Conservation (phyloP, 2,113 vertebrate genomes). For the Saguinus imperator region DNA sequence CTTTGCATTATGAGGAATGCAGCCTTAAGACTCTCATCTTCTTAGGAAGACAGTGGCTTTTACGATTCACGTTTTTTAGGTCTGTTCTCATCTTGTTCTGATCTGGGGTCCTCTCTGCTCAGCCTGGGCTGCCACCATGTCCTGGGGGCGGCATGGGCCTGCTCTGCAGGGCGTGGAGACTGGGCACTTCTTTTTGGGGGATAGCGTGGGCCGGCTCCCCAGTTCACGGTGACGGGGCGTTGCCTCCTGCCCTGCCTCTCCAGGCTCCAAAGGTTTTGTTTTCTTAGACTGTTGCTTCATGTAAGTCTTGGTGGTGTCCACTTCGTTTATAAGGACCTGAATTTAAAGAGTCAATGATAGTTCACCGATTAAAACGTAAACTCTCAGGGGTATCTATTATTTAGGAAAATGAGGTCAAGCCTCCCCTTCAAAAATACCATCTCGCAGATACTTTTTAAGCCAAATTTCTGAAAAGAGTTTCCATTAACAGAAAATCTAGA, state of each 20-base stretch:
- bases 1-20: neutral
- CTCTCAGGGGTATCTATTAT: too few relatives aligned
- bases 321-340: neutral
- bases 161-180: too few relatives aligned
- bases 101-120: neutral
- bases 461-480: neutral
- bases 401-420: neutral
- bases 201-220: neutral
- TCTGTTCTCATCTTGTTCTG: too few relatives aligned
- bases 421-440: neutral
- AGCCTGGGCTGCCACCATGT: too few relatives aligned
- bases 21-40: neutral
- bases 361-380: neutral
- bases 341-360: neutral
- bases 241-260: too few relatives aligned
- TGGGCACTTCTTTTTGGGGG: too few relatives aligned
- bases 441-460: neutral
- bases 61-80: neutral
- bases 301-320: neutral
- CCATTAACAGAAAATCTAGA: neutral
- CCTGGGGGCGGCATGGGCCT: neutral
- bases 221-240: rapidly evolving
- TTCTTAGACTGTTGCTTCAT: neutral
- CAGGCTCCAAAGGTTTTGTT: neutral
- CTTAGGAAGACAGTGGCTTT: neutral